Conservation (phyloP, 2,113 vertebrate genomes). For the Donacobius atricapilla region DNA sequence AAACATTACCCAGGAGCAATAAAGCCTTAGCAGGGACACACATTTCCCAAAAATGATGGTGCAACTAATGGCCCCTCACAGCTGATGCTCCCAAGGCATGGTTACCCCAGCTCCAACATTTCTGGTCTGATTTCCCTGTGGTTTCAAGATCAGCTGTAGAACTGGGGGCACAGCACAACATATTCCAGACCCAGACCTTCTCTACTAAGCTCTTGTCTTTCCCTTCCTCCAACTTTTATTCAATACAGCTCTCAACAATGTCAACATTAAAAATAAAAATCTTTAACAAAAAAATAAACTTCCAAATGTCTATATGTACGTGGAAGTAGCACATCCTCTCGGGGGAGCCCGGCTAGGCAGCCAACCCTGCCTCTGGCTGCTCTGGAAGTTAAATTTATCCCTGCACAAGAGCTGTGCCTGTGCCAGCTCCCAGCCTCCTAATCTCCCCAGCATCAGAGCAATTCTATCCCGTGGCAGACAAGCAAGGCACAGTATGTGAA, state of each 20-base stretch:
- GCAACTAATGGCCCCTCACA: background rate
- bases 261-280: background rate
- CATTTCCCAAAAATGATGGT: background rate
- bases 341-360: background rate
- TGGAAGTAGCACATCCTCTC: background rate
- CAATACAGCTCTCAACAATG: background rate
- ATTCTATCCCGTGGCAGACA: background rate
- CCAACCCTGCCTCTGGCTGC: background rate
- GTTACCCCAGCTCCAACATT: background rate
- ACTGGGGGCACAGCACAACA: background rate
- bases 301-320: background rate
- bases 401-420: background rate
- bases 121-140: background rate
- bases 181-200: background rate
- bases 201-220: background rate
- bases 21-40: background rate
- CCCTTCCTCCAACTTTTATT: background rate
- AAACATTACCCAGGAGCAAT: background rate
- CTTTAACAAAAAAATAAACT: background rate
- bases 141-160: background rate
- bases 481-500: background rate
- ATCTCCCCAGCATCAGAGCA: background rate
- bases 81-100: fast-evolving
- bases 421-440: background rate
- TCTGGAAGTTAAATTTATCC: background rate